Evolutionary conservation across 2,113 vertebrate species (phyloP), one percentile per base, ranked within the genome.

Genomic region (Sorex fumeus): DNA sequence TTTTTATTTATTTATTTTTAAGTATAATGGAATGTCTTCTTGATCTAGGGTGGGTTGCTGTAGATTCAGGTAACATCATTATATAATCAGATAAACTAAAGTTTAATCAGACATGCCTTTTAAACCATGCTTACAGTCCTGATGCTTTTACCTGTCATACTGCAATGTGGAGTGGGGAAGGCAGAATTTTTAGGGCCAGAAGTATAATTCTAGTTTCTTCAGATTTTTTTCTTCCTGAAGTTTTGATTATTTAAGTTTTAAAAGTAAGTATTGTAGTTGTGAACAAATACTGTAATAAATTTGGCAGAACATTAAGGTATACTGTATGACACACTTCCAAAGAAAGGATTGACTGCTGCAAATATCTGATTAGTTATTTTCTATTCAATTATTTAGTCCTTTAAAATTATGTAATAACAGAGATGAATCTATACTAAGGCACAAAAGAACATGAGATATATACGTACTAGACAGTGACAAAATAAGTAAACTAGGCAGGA

Each of bases 1-100:
- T 50, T 50, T 50, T 50, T 50, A 6, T 50, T 50, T 50, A 7
- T 50, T 50, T 8, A 74, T 66, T 80, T 87, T 94, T 83, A 57
- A 43, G 43, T 91, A 7, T 87, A 36, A 53, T 64, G 47, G 53
- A 76, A 88, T 92, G 67, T 43, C 67, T 95, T 86, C 70, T 43
- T 93, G 79, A 80, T 88, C 62, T 64, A 45, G 50, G 75, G 47
- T 87, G 36, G 62, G 78, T 83, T 84, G 88, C 84, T 90, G 80
- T 28, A 64, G 83, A 71, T 94, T 72, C 86, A 92, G 85, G 71
- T 50, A 88, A 80, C 10, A 70, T 34, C 13, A 62, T 94, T 93
- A 43, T 2, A 30, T 93, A 77, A 90, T 74, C 45, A 93, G 30
- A 91, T 34, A 79, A 66, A 64, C 30, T 79, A 23, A 70, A 57